A percentile compares a stretch with the other conserved stretches of the same genome.
Conservation (phyloP, 2,797 vertebrate genomes). For the Allobates femoralis region DNA sequence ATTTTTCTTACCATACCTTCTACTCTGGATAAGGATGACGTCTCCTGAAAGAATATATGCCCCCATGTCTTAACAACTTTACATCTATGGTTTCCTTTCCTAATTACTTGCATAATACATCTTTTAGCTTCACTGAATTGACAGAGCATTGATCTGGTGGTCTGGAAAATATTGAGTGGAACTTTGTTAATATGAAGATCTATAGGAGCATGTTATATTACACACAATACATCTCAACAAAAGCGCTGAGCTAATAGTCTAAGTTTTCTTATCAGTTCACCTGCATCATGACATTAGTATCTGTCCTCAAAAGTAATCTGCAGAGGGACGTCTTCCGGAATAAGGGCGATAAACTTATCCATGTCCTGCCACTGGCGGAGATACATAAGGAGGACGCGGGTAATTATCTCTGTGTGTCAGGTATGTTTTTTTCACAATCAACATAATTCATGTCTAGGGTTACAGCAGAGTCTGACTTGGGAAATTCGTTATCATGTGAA, state of each 20-base stretch:
- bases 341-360: conserved; percentile 28
- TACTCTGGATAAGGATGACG: background rate
- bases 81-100: background rate
- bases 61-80: background rate
- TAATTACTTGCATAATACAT: conserved; percentile 14
- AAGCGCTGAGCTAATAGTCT: background rate
- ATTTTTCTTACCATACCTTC: background rate
- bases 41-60: background rate
- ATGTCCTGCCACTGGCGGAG: conserved; percentile 7
- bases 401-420: conserved; percentile 16
- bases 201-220: background rate
- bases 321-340: conserved; percentile 31
- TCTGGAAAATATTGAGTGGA: conserved; percentile 34
- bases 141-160: conserved; percentile 39
- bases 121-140: background rate
- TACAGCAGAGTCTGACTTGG: background rate
- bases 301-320: conserved; percentile 11
- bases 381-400: background rate
- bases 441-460: background rate
- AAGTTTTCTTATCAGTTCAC: background rate
- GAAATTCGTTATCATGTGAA: background rate
- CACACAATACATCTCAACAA: background rate
- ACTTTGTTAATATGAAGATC: background rate
- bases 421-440: background rate
- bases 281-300: conserved; percentile 2